A percentile compares a stretch with the other conserved stretches of the same genome.
phyloP scores from a whole-genome alignment of 2,888 invertebrate genomes.

The Chrysomela aeneicollis region DNA sequence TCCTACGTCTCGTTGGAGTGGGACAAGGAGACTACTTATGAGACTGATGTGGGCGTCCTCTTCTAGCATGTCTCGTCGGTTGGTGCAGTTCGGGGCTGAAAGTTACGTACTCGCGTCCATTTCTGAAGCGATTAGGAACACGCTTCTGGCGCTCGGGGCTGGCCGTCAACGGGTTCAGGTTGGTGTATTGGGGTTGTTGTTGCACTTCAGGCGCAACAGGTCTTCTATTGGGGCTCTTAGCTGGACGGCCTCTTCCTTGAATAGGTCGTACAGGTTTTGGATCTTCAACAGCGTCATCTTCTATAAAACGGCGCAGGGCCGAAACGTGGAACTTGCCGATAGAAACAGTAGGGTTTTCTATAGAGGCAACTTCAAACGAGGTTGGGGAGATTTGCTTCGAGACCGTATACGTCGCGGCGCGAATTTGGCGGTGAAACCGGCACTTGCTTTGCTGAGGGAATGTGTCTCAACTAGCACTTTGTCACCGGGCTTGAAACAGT shows the following conservation, averaged over 20 bases:
- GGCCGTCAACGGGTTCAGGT: too few species aligned
- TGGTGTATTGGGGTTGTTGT: too few species aligned
- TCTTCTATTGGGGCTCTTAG: too few species aligned
- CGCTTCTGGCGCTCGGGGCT: too few species aligned
- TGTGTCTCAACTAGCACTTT: conserved; percentile 15
- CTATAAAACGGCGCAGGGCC: too few species aligned
- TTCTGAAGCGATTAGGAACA: neutral
- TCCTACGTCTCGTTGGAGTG: neutral
- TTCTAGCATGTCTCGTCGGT: neutral
- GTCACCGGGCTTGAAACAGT: neutral
- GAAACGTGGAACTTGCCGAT: conserved; percentile 15
- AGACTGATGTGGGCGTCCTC: neutral
- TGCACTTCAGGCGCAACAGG: too few species aligned
- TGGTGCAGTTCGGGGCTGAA: neutral
- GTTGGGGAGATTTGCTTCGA: conserved; percentile 2
- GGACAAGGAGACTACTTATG: neutral
- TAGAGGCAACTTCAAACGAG: conserved; percentile 10
- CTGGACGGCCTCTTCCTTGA: too few species aligned
- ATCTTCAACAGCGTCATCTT: too few species aligned
- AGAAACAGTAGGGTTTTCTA: neutral
- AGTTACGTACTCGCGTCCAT: neutral
- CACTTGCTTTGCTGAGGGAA: neutral
- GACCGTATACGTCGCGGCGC: conserved; percentile 7
- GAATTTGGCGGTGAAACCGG: conserved; percentile 11
- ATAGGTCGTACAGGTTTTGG: too few species aligned